Evolutionary conservation across 2,113 vertebrate genomes (phyloP), one percentile per base, ranked within the genome.

Genomic region (Sorex araneus): DNA sequence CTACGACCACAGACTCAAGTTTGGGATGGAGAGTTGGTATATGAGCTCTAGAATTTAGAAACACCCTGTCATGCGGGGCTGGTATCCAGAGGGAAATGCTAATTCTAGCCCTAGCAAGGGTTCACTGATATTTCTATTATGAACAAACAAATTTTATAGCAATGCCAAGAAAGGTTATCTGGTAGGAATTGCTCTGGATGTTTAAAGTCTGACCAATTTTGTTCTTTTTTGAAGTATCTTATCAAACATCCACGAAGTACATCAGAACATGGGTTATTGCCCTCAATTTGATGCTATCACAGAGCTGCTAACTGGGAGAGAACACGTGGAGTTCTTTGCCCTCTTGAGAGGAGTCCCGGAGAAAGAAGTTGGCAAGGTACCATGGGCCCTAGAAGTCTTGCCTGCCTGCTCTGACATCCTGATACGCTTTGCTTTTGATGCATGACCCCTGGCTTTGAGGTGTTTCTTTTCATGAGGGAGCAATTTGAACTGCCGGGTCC

Each of bases 231-330:
- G 13, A 83, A 99, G 99, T 80, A 99, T 99, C 94, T 98, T 99
- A 94, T 98, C 98, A 60, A 98, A 99, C 95, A 99, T 99, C 77
- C 98, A 99, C 0, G 98, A 98, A 94, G 99, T 99, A 23, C 99
- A 99, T 94, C 98, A 98, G 97, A 99, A 99, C 97, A 99, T 99
- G 99, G 99, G 99, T 3, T 99, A 99, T 92, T 99, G 99, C 85
- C 99, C 99, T 60, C 99, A 99, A 98, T 99, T 99, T 1, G 99
- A 99, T 93, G 99, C 99, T 95, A 98, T 99, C 95, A 99, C 99
- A 6, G 99, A 99, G 43, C 98, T 99, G 91, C 97, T 99, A 95
- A 99, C 99, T 0, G 99, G 99, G 8, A 96, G 99, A 96, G 99
- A 99, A 64, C 99, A 99, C 0, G 97, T 99, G 97, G 99, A 99